Percentiles rank a stretch among this genome's conserved stretches.
Conservation (phyloP, 2,888 invertebrate species). For the Dryobota labecula region DNA sequence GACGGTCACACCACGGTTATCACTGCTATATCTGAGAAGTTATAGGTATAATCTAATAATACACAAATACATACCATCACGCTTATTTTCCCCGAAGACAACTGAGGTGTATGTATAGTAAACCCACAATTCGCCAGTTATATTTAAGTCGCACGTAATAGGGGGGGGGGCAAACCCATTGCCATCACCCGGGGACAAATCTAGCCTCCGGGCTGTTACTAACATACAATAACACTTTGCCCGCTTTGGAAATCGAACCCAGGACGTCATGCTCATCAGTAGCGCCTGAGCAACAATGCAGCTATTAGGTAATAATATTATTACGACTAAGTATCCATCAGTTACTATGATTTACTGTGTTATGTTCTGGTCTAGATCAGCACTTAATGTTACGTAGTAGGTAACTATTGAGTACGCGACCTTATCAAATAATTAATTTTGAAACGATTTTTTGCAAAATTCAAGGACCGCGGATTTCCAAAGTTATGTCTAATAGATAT, state of each 20-base stretch:
- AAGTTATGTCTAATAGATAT: not conserved
- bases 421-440: constrained; percentile 26
- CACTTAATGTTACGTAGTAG: constrained; percentile 2
- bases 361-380: constrained; percentile 20
- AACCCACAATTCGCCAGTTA: not conserved
- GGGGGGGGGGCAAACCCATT: too few species aligned
- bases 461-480: constrained; percentile 5
- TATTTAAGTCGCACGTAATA: not conserved
- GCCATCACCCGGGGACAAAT: not conserved
- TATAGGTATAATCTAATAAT: too few species aligned
- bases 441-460: constrained; percentile 10
- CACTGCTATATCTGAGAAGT: too few species aligned
- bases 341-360: constrained; percentile 8
- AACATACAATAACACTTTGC: not conserved
- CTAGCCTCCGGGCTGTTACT: not conserved
- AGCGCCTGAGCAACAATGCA: not conserved
- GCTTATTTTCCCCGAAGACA: not conserved
- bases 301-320: constrained; percentile 1
- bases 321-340: constrained; percentile 16
- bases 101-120: too few species aligned
- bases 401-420: constrained; percentile 31
- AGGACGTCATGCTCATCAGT: not conserved
- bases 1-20: too few species aligned
- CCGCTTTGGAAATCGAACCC: not conserved
- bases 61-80: not conserved